These are phyloP conservation scores for Excalfactoria chinensis DNA, from an alignment of 2,113 vertebrate genomes.

Conservation along the genomic window DNA sequence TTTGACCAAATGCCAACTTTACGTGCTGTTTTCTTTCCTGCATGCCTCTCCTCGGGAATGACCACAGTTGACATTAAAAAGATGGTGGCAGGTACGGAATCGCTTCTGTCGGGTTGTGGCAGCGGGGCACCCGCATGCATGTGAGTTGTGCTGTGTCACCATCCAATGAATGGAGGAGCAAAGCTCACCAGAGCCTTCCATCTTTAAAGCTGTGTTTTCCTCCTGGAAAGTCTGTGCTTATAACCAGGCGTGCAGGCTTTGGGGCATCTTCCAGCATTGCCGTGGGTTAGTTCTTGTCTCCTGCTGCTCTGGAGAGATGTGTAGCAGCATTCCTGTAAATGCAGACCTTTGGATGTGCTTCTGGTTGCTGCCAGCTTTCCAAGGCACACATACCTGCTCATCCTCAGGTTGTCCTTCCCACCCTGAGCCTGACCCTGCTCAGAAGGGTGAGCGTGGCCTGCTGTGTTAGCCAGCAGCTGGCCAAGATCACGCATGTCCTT, in stretches of 20 bases:
- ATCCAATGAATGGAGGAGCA: background rate
- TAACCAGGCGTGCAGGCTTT: background rate
- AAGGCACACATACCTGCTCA: background rate
- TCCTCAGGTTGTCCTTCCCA: background rate
- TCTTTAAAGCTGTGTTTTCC: background rate
- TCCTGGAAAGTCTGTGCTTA: background rate
- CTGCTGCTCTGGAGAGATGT: background rate
- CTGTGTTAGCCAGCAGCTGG: background rate
- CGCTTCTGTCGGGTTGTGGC: background rate
- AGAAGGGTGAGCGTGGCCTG: background rate
- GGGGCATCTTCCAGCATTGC: background rate
- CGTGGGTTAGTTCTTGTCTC: background rate
- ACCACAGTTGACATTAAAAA: conserved; percentile 96
- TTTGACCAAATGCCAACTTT: conserved; percentile 49
- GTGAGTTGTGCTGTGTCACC: background rate
- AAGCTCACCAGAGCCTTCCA: background rate
- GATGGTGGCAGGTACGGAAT: conserved; percentile 92
- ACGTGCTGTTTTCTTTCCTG: conserved; percentile 72
- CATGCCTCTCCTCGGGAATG: conserved; percentile 87
- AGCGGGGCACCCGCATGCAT: conserved; percentile 55
- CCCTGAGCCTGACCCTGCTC: background rate
- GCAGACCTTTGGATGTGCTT: background rate
- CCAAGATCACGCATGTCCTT: accelerated
- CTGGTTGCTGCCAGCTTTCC: background rate
- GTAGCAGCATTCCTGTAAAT: conserved; percentile 3